Conservation (phyloP, 2,113 vertebrate genomes). For the Steatornis caripensis region DNA sequence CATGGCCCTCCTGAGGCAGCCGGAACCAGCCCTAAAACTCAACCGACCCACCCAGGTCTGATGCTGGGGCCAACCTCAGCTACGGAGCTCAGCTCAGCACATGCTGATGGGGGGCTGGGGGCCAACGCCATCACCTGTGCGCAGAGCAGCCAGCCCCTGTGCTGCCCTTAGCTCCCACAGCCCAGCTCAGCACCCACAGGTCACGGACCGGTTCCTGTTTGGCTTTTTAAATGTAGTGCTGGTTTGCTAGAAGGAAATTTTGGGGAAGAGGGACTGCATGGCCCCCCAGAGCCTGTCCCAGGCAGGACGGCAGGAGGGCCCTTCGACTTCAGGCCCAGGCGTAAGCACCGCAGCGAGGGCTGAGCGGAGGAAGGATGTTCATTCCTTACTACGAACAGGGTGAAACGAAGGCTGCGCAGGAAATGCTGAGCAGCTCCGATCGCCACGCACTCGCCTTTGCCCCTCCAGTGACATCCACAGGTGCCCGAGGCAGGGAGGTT, state of each 20-base stretch:
- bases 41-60: neutral
- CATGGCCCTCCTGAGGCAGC: neutral
- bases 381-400: neutral
- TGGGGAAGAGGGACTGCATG: neutral
- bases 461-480: too few species aligned
- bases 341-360: neutral
- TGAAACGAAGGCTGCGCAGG: neutral
- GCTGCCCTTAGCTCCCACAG: accelerated
- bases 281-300: too few species aligned
- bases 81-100: too few species aligned
- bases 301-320: neutral
- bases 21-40: neutral
- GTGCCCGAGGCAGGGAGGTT: too few species aligned
- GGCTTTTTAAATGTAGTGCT: neutral
- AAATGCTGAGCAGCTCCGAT: too few species aligned
- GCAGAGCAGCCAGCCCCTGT: neutral
- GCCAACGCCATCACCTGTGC: neutral
- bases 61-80: neutral
- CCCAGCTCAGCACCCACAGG: neutral
- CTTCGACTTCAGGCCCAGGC: accelerated
- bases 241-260: neutral
- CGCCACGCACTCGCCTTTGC: too few species aligned
- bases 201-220: accelerated
- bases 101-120: accelerated
- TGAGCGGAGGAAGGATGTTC: neutral